Conservation (phyloP, 2,797 vertebrate genomes). For the Macropodus opercularis region DNA sequence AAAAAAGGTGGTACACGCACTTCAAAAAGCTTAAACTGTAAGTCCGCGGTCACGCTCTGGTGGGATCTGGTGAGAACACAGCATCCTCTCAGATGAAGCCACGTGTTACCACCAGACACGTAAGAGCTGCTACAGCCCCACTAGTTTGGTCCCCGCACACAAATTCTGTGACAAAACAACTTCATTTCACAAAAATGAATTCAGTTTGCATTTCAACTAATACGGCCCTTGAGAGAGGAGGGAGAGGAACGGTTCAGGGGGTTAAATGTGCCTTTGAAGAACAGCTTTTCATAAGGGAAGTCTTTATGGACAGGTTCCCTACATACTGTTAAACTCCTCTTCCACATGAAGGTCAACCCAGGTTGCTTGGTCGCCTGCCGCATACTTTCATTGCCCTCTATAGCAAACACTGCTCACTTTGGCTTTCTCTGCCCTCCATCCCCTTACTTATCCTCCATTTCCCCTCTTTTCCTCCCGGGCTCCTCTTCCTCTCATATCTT, state of each 20-base stretch:
- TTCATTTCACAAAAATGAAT: conserved; percentile 37
- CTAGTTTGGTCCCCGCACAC: not conserved
- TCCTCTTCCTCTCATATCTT: conserved; percentile 39
- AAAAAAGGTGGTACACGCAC: conserved; percentile 10
- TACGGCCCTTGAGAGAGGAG: conserved; percentile 15
- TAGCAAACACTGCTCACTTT: conserved; percentile 42
- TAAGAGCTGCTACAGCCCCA: not conserved
- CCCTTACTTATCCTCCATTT: conserved; percentile 5
- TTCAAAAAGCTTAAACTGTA: conserved; percentile 36
- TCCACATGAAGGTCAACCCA: conserved; percentile 58
- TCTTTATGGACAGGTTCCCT: conserved; percentile 31
- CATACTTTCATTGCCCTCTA: conserved; percentile 33
- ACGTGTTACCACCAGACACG: conserved; percentile 15
- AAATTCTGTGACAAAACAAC: conserved; percentile 40
- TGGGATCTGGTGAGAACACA: not conserved
- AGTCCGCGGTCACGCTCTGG: conserved; percentile 23
- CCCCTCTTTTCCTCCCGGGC: not conserved
- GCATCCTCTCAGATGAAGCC: conserved; percentile 13
- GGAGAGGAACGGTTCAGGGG: not conserved
- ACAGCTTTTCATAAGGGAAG: conserved; percentile 17
- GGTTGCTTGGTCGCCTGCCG: conserved; percentile 30
- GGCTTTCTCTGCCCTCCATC: conserved; percentile 15
- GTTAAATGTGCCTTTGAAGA: conserved; percentile 30
- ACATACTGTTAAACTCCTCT: conserved; percentile 13
- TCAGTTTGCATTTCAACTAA: conserved; percentile 48